Evolutionary conservation across 35 echinoderm and acorn worm species (phyloP), one percentile per base, ranked within the genome.

Genomic region (Holothuria glaberrima): DNA sequence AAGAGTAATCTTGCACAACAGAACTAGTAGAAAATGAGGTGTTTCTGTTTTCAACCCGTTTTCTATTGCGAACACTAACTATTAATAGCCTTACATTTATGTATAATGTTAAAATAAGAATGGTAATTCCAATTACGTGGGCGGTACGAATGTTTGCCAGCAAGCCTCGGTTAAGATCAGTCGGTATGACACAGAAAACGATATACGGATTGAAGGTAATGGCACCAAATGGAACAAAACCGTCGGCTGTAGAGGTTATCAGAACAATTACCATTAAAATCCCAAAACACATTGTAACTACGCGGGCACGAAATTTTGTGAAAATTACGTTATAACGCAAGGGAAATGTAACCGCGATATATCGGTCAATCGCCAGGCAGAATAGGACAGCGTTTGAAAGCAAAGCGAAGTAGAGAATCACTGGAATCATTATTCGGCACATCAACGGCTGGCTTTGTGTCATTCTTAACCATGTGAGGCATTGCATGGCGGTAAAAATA

Each of bases 291-390:
- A 36, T 54, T 48, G 58, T 22, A 9, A 83, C 30, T 26, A 31
- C 24, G 17, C 1, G 6, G 3, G 80, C 80, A 0, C 6, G 10
- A 9, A 22, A 19, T 22, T 19, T 12, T 16, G 80, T 83, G 2
- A 83, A 60, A 30, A 61, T 60, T 7, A 32, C 32, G 16, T 33
- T 31, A 35, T 83, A 83, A 2, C 80, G 80, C 13, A 83, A 48
- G 18, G 80, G 80, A 35, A 57, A 61, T 29, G 28, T 83, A 5
- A 83, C 30, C 80, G 80, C 80, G 50, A 63, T 83, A 24, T 26
- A 83, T 63, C 80, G 80, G 22, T 83, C 80, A 58, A 83, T 60
- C 9, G 80, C 80, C 9, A 83, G 32, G 18, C 59, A 60, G 21
- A 83, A 83, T 12, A 83, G 33, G 0, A 83, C 80, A 14, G 59